These are phyloP conservation scores for Scatophagus argus DNA, from an alignment of 2,113 vertebrate genomes.

Conservation along the genomic window DNA sequence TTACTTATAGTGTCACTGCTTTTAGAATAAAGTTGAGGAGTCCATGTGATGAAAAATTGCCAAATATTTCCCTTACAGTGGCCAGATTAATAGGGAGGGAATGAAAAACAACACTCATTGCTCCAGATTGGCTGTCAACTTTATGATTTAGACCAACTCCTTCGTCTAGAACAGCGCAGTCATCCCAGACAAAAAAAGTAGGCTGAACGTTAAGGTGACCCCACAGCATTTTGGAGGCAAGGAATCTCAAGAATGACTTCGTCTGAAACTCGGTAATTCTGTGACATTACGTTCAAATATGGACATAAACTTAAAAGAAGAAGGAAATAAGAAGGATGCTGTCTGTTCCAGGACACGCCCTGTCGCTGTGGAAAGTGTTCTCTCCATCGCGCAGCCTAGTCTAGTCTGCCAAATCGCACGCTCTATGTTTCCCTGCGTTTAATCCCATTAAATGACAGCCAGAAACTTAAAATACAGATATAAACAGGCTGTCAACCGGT, in stretches of 20 bases:
- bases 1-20: neutral
- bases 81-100: neutral
- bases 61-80: neutral
- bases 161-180: conserved; percentile 40
- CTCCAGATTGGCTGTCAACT: conserved; percentile 41
- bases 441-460: conserved; percentile 34
- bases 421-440: conserved; percentile 25
- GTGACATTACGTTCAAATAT: conserved; percentile 37
- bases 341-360: conserved; percentile 80
- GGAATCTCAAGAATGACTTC: conserved; percentile 8
- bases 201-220: conserved; percentile 10
- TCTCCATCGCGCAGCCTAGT: conserved; percentile 61
- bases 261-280: neutral
- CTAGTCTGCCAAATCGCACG: conserved; percentile 43
- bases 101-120: neutral
- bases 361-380: conserved; percentile 70
- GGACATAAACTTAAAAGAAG: conserved; percentile 62
- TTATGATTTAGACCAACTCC: conserved; percentile 43
- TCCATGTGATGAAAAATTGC: neutral
- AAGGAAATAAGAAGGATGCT: conserved; percentile 69
- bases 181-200: conserved; percentile 50
- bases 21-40: neutral
- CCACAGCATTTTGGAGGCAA: conserved; percentile 18
- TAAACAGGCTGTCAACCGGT: conserved; percentile 26
- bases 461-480: conserved; percentile 47